Percentiles rank a stretch among this genome's conserved stretches.
Conservation (phyloP, 2,113 vertebrate species). For the Callipepla californica region DNA sequence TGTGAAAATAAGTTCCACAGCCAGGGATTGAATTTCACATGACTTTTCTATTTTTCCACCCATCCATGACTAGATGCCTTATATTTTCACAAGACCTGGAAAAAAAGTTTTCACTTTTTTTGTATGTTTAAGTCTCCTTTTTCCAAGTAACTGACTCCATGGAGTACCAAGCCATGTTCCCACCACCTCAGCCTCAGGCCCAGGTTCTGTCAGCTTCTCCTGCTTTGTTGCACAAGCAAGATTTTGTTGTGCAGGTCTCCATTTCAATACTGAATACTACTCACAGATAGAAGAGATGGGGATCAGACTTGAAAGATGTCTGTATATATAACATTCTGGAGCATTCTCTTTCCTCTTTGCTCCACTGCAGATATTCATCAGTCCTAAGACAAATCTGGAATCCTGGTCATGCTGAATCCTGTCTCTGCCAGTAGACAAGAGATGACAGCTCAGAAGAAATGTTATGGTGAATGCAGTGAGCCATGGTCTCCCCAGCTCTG, state of each 20-base stretch:
- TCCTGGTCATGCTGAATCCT: background rate
- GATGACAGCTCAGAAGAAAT: background rate
- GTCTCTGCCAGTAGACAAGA: background rate
- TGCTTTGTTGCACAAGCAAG: background rate
- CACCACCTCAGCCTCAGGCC: background rate
- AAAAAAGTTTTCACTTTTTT: background rate
- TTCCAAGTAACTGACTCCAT: background rate
- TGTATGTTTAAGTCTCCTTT: background rate
- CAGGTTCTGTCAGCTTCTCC: background rate
- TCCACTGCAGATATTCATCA: background rate
- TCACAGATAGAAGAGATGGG: background rate
- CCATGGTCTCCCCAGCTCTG: background rate
- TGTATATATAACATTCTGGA: background rate
- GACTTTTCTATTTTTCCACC: background rate
- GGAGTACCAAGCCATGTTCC: background rate
- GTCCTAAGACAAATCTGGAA: background rate
- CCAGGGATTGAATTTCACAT: background rate
- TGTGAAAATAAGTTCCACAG: slow-evolving; percentile 68
- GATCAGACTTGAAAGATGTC: background rate
- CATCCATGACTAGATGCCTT: background rate
- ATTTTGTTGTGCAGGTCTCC: background rate
- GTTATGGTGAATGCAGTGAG: background rate
- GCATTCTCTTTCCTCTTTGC: background rate
- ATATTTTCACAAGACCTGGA: background rate
- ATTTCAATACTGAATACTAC: background rate